Percentiles rank a stretch among this genome's conserved stretches.
Evolutionary conservation across 1,140 invertebrate species (phyloP).

Genomic region (Popillia japonica): DNA sequence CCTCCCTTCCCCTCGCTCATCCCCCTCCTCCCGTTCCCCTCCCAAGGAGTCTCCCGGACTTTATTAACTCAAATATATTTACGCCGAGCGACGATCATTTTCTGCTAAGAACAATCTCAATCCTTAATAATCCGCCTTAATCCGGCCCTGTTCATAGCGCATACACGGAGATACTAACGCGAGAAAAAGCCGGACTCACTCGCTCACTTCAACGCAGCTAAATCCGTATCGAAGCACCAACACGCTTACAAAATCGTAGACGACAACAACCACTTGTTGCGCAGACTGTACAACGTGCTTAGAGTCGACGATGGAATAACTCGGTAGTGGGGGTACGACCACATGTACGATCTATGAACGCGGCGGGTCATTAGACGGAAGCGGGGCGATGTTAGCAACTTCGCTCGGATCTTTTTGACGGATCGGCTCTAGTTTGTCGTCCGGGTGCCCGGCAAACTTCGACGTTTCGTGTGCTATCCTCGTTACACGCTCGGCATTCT

Average conservation of each 20-base stretch:
- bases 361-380: conserved; percentile 24
- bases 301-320: background rate
- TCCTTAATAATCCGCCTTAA: too few species aligned
- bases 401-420: conserved; percentile 25
- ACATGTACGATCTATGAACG: conserved; percentile 28
- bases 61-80: too few species aligned
- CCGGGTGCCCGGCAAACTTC: background rate
- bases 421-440: conserved; percentile 36
- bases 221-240: background rate
- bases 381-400: conserved; percentile 27
- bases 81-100: too few species aligned
- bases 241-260: background rate
- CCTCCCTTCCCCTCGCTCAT: too few species aligned
- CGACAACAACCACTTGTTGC: conserved; percentile 25
- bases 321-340: background rate
- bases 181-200: background rate
- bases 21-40: too few species aligned
- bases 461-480: background rate
- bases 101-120: too few species aligned
- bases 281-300: background rate
- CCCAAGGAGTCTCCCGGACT: too few species aligned
- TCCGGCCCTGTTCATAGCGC: background rate
- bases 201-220: background rate
- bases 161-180: background rate
- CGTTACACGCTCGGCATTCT: background rate